Percentiles rank a stretch among this genome's conserved stretches.
Evolutionary conservation across 2,888 invertebrate species (phyloP).

Genomic region (Ennomos quercinarius): DNA sequence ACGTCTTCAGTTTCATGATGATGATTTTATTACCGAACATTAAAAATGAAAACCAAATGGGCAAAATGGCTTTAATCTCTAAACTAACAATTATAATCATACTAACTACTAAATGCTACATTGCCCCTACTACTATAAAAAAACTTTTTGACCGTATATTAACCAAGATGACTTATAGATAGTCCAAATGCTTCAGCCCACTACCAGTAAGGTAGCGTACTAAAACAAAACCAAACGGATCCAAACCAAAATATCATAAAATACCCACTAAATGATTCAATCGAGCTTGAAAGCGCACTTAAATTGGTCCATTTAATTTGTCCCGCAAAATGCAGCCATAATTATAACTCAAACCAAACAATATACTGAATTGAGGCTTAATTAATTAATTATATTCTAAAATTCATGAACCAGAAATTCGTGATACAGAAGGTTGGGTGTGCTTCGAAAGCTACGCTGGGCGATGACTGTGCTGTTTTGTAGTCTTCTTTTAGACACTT

Average conservation of each 20-base stretch:
- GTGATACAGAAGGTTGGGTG: slow-evolving; percentile 32
- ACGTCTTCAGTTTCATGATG: no score
- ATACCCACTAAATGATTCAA: neutral
- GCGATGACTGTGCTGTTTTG: slow-evolving; percentile 21
- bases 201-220: no score
- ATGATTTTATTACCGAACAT: no score
- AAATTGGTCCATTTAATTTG: slow-evolving; percentile 26
- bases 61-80: no score
- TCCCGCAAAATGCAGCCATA: slow-evolving; percentile 27
- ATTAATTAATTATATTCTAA: slow-evolving; percentile 57
- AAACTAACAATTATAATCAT: no score
- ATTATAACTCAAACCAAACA: slow-evolving; percentile 47
- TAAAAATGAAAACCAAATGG: no score
- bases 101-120: no score
- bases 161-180: no score
- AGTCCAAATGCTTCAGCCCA: no score
- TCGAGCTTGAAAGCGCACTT: slow-evolving; percentile 18
- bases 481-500: neutral
- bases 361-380: slow-evolving; percentile 45
- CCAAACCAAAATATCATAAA: neutral
- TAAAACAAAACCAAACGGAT: no score
- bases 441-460: slow-evolving; percentile 26
- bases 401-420: slow-evolving; percentile 46
- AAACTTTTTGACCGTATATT: no score
- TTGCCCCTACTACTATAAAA: no score